Base-by-base conservation (phyloP, 2,888 invertebrate species). In the Strigamia maritima region DNA sequence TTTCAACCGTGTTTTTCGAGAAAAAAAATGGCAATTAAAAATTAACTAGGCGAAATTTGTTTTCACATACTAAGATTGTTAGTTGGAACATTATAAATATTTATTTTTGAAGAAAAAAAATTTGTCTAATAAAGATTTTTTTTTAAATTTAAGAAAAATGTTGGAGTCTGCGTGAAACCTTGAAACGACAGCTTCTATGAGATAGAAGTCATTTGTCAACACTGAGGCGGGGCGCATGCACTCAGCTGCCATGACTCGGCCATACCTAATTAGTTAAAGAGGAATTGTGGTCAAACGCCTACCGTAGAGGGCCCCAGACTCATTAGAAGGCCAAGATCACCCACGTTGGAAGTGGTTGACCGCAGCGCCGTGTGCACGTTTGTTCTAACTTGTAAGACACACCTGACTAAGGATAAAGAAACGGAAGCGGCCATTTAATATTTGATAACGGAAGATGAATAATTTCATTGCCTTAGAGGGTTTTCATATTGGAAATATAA, bases 191-290 rank as follows among this genome's bases (percentile, higher is more conserved):
- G 54, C 54, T 54, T 19, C 19, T 54, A 54, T 54, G 54, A 54
- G 22, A 54, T 54, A 19, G 54, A 54, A 54, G 54, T 54, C 54
- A n/a, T 54, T 54, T 54, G 54, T 54, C 54, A 54, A 54, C 54
- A 54, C 54, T 54, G 54, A 54, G 54, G 54, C 54, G 54, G 54
- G 54, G 54, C 54, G n/a, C 54, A 54, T 54, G n/a, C 54, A 54
- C 54, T 54, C 54, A 54, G 19, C 54, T 54, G 54, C 54, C 54
- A 54, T 54, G 54, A 19, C 54, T 54, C 54, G 19, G 54, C 54
- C 54, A 54, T 54, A 19, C 54, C 54, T 54, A 54, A 54, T 54
- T 54, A 54, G 54, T 54, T 54, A 54, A 54, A 54, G 54, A 54
- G 54, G 54, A 54, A 54, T 54, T 54, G 54, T 54, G 54, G 54